These are phyloP conservation scores for Setipinna tenuifilis DNA, from an alignment of 2,797 vertebrate species.

Conservation along the genomic window DNA sequence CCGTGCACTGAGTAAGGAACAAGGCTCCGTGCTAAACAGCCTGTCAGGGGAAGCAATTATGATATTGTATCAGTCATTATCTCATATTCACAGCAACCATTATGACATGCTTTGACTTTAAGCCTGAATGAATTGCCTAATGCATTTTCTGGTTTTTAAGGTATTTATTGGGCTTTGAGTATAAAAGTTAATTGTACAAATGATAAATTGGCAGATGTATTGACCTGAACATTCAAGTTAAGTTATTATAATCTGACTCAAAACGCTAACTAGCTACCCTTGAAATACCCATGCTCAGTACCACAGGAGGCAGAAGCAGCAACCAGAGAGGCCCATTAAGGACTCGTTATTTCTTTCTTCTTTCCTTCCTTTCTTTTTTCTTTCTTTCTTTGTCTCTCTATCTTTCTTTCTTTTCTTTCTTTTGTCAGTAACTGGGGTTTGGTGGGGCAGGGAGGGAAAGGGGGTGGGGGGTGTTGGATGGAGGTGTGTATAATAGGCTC, in stretches of 20 bases:
- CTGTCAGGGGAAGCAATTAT: background rate
- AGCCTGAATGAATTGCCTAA: too few species aligned
- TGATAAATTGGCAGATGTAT: background rate
- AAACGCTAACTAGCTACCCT: constrained; percentile 19
- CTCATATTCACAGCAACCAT: background rate
- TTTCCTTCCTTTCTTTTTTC: constrained; percentile 58
- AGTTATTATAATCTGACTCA: background rate
- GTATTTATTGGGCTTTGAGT: background rate
- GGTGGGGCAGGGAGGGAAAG: too few species aligned
- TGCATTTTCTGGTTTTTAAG: too few species aligned
- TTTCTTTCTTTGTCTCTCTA: too few species aligned
- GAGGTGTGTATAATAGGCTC: constrained; percentile 57
- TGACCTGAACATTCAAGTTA: background rate
- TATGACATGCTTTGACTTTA: too few species aligned
- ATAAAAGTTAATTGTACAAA: background rate
- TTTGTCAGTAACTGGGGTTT: background rate
- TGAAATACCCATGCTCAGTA: constrained; percentile 50
- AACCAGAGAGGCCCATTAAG: constrained; percentile 57
- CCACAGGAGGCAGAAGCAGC: constrained; percentile 63
- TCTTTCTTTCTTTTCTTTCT: constrained; percentile 59
- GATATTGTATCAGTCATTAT: background rate
- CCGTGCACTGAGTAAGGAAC: background rate
- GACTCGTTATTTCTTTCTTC: constrained; percentile 33
- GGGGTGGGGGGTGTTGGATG: too few species aligned
- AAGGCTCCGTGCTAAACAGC: background rate